phyloP scores from a whole-genome alignment of 2,113 vertebrate genomes.

The Saguinus imperator region DNA sequence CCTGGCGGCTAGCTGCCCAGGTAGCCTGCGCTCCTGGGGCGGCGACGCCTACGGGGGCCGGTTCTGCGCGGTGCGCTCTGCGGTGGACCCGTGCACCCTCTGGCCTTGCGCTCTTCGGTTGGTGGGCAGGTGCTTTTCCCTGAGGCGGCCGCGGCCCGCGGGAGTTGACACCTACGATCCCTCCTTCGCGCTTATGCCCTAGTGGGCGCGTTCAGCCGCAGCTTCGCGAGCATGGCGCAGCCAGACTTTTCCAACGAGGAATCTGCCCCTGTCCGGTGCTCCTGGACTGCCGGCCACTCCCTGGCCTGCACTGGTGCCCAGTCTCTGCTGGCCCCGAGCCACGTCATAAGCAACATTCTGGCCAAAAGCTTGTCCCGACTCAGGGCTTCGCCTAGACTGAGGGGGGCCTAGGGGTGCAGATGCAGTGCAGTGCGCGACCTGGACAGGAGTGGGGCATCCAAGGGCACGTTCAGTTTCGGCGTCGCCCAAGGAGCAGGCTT shows the following conservation, averaged over 20 bases:
- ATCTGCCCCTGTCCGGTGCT: background rate
- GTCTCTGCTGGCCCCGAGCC: background rate
- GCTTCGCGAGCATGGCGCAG: conserved; percentile 70
- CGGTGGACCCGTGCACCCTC: background rate
- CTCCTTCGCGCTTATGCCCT: conserved; percentile 77
- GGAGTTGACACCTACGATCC: conserved; percentile 59
- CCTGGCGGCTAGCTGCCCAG: conserved; percentile 70
- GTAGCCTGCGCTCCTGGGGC: conserved; percentile 50
- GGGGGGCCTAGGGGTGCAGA: conserved; percentile 51
- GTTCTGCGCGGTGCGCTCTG: conserved; percentile 41
- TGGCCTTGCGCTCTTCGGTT: conserved; percentile 75
- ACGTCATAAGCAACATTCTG: background rate
- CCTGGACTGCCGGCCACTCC: conserved; percentile 54
- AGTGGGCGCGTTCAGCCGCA: conserved; percentile 73
- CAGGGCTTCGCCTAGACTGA: conserved; percentile 78
- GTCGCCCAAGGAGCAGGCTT: conserved; percentile 69
- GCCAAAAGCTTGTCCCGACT: background rate
- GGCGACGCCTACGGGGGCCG: background rate
- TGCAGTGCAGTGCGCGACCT: background rate
- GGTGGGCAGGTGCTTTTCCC: conserved; percentile 82
- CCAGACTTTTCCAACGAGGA: conserved; percentile 76
- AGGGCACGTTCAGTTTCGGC: conserved; percentile 80
- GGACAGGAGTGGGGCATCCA: conserved; percentile 52
- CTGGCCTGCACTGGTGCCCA: conserved; percentile 63
- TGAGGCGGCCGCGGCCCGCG: conserved; percentile 69